A percentile compares a stretch with the other conserved stretches of the same genome.
Conservation (phyloP, 2,113 vertebrate species). For the Lota lota region DNA sequence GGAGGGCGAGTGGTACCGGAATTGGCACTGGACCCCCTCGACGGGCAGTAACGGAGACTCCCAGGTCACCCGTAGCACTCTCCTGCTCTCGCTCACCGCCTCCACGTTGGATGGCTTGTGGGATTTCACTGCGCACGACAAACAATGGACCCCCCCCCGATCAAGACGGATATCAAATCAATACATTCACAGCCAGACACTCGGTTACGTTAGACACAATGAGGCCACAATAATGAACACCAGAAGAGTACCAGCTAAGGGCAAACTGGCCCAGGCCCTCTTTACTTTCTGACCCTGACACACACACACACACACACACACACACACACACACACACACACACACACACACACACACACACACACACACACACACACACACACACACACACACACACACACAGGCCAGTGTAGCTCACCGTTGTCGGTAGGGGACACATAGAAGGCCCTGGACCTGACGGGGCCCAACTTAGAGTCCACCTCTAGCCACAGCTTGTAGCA, state of each 20-base stretch:
- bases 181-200: background rate
- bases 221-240: background rate
- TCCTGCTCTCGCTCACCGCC: constrained; percentile 72
- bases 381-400: no score
- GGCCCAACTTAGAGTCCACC: constrained; percentile 70
- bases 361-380: background rate
- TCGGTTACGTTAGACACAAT: background rate
- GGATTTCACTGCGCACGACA: constrained; percentile 79
- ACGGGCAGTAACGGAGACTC: constrained; percentile 67
- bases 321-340: no score
- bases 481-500: constrained; percentile 92
- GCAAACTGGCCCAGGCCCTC: no score
- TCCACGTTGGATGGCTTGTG: constrained; percentile 72
- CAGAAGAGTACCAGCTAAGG: no score
- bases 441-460: constrained; percentile 76
- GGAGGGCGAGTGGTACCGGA: constrained; percentile 64
- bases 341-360: background rate
- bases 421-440: constrained; percentile 83
- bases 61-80: constrained; percentile 82
- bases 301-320: no score
- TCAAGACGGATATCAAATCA: background rate
- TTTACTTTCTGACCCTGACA: no score
- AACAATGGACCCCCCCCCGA: background rate
- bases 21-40: constrained; percentile 76
- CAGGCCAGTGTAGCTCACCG: constrained; percentile 69